These are phyloP conservation scores for Noctua fimbriata DNA, from an alignment of 2,888 invertebrate species.

Conservation along the genomic window DNA sequence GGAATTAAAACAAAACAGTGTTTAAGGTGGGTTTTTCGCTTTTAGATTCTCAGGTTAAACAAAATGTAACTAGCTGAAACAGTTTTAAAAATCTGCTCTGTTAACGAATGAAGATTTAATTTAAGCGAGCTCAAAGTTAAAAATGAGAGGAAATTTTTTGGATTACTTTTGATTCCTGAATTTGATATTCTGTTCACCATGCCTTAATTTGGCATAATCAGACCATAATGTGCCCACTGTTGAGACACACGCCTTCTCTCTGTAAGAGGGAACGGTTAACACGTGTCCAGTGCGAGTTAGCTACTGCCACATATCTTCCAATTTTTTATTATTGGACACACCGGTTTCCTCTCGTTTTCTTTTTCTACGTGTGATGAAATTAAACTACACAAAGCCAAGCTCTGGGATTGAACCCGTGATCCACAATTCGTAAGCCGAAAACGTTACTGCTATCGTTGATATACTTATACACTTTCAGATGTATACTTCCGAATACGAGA, in stretches of 20 bases:
- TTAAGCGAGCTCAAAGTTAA: background rate
- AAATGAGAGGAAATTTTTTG: background rate
- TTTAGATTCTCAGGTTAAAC: constrained; percentile 2
- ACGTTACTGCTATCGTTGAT: background rate
- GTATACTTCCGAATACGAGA: background rate
- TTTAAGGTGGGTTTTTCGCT: background rate
- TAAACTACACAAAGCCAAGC: background rate
- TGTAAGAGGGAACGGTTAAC: no score
- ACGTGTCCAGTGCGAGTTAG: no score
- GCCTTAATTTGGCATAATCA: background rate
- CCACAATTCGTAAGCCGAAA: background rate
- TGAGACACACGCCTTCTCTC: no score
- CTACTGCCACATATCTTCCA: no score
- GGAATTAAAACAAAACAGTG: constrained; percentile 38
- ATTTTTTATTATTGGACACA: background rate
- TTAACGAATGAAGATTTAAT: background rate
- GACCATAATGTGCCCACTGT: no score
- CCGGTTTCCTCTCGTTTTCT: background rate
- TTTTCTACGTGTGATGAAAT: background rate
- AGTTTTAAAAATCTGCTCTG: background rate
- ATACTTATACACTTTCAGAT: background rate
- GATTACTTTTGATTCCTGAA: background rate
- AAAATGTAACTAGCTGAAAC: background rate
- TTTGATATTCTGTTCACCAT: background rate
- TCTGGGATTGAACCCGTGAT: background rate